Percentiles rank a stretch among this genome's conserved stretches.
Evolutionary conservation across 2,888 invertebrate genomes (phyloP).

Genomic region (Napeogenes sylphis): DNA sequence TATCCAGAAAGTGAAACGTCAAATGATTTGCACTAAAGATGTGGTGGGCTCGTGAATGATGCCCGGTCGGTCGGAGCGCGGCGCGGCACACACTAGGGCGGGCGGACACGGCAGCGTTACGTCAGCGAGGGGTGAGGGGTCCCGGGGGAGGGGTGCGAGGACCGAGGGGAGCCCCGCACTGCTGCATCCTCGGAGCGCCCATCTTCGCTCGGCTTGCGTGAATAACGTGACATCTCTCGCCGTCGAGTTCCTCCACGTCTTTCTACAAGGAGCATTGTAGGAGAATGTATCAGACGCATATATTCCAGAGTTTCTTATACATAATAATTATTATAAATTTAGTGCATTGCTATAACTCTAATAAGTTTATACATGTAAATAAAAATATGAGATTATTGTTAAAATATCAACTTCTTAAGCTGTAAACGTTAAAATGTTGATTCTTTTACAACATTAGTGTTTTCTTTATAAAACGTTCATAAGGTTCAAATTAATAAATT

Average conservation of each 20-base stretch:
- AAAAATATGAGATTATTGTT: too few relatives aligned
- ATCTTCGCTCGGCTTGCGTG: conserved; percentile 62
- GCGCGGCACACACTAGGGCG: conserved; percentile 75
- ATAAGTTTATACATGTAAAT: too few relatives aligned
- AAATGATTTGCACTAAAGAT: conserved; percentile 68
- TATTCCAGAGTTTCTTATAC: background rate
- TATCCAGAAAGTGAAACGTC: conserved; percentile 66
- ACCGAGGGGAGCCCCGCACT: conserved; percentile 55
- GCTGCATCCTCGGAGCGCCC: conserved; percentile 70
- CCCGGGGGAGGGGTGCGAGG: conserved; percentile 45
- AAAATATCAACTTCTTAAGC: too few relatives aligned
- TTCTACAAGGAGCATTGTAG: conserved; percentile 26
- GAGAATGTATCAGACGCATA: background rate
- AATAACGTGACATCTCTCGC: conserved; percentile 66
- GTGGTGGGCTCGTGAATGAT: conserved; percentile 55
- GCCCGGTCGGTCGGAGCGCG: conserved; percentile 68
- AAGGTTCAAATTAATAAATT: too few relatives aligned
- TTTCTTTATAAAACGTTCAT: too few relatives aligned
- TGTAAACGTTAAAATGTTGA: too few relatives aligned
- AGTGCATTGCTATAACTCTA: too few relatives aligned
- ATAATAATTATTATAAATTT: too few relatives aligned
- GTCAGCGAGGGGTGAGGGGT: conserved; percentile 65
- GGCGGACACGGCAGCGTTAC: conserved; percentile 73
- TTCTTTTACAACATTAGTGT: too few relatives aligned
- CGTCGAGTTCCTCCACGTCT: conserved; percentile 36